Base-by-base conservation (phyloP, 2,797 vertebrate species). In the Loris lydekkerianus region DNA sequence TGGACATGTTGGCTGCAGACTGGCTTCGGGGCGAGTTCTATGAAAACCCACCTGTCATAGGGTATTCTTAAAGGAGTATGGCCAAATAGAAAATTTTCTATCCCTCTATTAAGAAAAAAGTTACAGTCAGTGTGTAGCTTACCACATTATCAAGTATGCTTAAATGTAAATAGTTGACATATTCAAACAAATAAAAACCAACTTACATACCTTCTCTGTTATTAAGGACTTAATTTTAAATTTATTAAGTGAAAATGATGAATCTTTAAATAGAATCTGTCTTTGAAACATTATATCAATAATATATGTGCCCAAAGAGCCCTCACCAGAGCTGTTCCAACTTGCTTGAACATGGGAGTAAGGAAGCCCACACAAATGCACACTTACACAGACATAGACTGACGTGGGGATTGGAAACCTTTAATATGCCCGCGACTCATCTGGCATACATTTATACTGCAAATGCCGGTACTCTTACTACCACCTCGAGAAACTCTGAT, bases 241-340 rank as follows among this genome's bases (percentile, higher is more conserved):
- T 46, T 84, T 60, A 46, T 89, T 20, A 89, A 10, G 13, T 82
- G 70, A 89, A 86, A 94, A 76, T 92, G 1, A 81, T n/a, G 34
- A 89, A 70, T 14, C 10, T n/a, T 53, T 21, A 86, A 92, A 87
- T 60, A 7, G 17, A 60, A 65, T 34, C 49, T 27, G 7, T 20
- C 49, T 91, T 88, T 70, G n/a, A 91, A 76, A 89, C 7, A 34
- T 89, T 81, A 46, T 70, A 70, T 89, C 49, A 93, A 43, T 72
- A 88, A 27, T 69, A 58, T 10, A 23, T 40, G 3, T 3, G n/a
- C 13, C 20, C 25, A 21, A 29, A 9, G 49, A 7, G 5, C 10
- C 23, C 10, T 9, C 13, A 13, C 77, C 7, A 80, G 23, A 73
- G 37, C 15, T 80, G 75, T 81, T 34, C 27, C 13, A 70, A 34